Evolutionary conservation across 2,888 invertebrate genomes (phyloP).

Genomic region (Leptopterna dolabrata): DNA sequence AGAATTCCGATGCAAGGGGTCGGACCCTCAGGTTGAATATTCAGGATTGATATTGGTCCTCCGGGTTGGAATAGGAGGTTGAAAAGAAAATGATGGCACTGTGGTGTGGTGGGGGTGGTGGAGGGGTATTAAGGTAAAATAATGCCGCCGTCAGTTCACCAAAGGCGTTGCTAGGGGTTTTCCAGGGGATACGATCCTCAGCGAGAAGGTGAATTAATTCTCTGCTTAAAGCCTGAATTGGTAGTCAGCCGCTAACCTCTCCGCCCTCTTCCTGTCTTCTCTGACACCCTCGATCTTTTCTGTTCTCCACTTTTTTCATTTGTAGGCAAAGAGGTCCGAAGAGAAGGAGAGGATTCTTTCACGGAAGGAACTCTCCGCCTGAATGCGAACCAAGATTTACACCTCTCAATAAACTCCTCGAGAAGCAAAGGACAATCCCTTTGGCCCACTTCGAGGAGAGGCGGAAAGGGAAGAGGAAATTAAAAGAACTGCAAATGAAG

Average conservation of each 20-base stretch:
- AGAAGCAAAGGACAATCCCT: neutral
- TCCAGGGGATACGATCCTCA: neutral
- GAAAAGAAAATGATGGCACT: neutral
- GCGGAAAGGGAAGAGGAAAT: neutral
- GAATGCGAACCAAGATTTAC: conserved; percentile 3
- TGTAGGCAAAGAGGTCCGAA: neutral
- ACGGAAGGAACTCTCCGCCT: conserved; percentile 11
- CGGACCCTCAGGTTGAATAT: neutral
- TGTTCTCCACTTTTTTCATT: neutral
- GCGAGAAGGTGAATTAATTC: conserved; percentile 21
- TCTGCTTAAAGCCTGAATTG: conserved; percentile 35
- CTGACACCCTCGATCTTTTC: neutral
- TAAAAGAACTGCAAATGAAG: neutral
- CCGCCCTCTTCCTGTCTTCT: neutral
- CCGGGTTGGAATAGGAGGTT: neutral
- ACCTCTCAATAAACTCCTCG: neutral
- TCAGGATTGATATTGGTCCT: neutral
- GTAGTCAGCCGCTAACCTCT: conserved; percentile 26
- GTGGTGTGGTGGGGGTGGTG: neutral
- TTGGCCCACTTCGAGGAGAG: neutral
- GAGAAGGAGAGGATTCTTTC: neutral
- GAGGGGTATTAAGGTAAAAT: neutral
- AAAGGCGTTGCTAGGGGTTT: neutral
- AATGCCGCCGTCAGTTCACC: neutral
- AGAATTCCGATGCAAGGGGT: neutral